These are phyloP conservation scores for Drosophila elegans DNA, from an alignment of 1,140 invertebrate species.

Conservation along the genomic window DNA sequence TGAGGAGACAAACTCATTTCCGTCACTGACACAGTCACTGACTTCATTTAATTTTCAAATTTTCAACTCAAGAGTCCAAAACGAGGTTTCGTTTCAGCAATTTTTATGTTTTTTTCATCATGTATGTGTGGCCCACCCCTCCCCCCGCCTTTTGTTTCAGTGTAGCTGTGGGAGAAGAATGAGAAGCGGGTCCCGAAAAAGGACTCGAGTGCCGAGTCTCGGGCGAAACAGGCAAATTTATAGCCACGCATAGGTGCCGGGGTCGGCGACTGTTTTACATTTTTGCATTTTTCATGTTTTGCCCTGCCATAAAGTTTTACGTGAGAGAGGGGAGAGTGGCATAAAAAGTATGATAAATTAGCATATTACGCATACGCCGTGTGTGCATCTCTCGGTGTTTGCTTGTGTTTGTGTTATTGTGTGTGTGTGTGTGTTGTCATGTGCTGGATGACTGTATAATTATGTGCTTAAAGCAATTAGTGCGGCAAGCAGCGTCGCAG, in stretches of 20 bases:
- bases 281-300: constrained; percentile 76
- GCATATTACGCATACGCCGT: constrained; percentile 72
- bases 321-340: constrained; percentile 4
- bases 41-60: constrained; percentile 79
- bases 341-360: constrained; percentile 77
- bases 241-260: constrained; percentile 56
- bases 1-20: constrained; percentile 73
- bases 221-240: constrained; percentile 58
- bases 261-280: constrained; percentile 67
- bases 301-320: constrained; percentile 61
- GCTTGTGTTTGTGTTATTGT: constrained; percentile 5
- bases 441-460: constrained; percentile 61
- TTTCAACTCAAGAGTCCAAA: constrained; percentile 77
- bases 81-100: constrained; percentile 61
- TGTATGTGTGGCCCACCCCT: neutral
- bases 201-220: constrained; percentile 23
- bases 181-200: constrained; percentile 15
- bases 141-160: constrained; percentile 62
- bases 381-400: constrained; percentile 15
- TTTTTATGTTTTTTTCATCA: constrained; percentile 19
- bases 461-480: constrained; percentile 75
- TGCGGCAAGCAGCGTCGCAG: constrained; percentile 41
- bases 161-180: constrained; percentile 72
- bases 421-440: constrained; percentile 15
- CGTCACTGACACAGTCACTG: constrained; percentile 77